Evolutionary conservation across 2,888 invertebrate genomes (phyloP), one percentile per base, ranked within the genome.

Genomic region (Melanargia galathea): DNA sequence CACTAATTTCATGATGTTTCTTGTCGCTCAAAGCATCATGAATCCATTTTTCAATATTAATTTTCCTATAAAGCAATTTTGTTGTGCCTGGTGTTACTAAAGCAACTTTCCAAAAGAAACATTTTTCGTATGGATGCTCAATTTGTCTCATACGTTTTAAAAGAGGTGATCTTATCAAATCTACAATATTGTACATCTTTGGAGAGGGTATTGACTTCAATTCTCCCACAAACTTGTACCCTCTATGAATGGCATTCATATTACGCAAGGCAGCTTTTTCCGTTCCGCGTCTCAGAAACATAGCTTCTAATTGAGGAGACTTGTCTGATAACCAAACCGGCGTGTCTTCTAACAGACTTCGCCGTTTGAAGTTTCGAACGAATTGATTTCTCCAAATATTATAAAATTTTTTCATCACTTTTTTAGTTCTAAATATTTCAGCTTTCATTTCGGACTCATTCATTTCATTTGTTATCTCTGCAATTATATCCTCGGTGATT

Each of bases 71-170:
- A 16, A 90, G 69, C 79, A 90, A 89, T 74, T 92, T 87, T 22
- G 78, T 77, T 54, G 85, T 71, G 67, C 92, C 87, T 1, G 94
- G 93, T 61, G 93, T 87, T 7, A 93, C 92, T 56, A 95, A 77
- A 5, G 93, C 90, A 35, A 94, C 78, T 83, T 95, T 95, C 95
- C 95, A 95, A 78, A 90, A 78, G 78, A 87, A 80, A 73, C 83
- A 83, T 79, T 86, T 83, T 73, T 87, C 77, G 75, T 90, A 78
- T 69, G 79, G 86, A 76, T 84, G 90, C 73, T 72, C 83, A 54
- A 85, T 92, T 84, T 83, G 91, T 81, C 83, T 92, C 90, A 81
- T 92, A 56, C 81, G 92, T 85, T 78, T 90, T 65, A 86, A 79
- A 71, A 84, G 81, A 66, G 80, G 85, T 64, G 81, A 90, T 72